Evolutionary conservation across 2,797 vertebrate species (phyloP).

Genomic region (Astyanax mexicanus): DNA sequence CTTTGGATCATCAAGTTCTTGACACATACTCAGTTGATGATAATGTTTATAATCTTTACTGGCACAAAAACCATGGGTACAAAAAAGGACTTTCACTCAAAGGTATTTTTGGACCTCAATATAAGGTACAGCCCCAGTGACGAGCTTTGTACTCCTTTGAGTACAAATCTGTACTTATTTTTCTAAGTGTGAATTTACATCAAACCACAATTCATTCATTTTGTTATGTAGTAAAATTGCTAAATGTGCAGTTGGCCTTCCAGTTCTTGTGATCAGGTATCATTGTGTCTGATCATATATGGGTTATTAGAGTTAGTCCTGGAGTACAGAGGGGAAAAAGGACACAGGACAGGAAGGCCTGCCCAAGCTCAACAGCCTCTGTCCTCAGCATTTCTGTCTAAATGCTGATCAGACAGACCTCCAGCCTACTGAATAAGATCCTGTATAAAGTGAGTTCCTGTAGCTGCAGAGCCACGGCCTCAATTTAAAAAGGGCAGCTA

Average conservation of each 20-base stretch:
- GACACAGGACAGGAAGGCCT: not conserved
- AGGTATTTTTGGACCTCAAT: too few relatives aligned
- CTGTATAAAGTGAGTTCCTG: not conserved
- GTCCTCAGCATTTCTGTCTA: not conserved
- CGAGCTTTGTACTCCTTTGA: too few relatives aligned
- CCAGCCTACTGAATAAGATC: not conserved
- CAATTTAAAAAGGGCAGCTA: conserved; percentile 15
- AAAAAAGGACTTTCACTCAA: too few relatives aligned
- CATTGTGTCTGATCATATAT: conserved; percentile 8
- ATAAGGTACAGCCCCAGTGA: too few relatives aligned
- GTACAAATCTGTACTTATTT: too few relatives aligned
- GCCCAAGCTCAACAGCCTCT: not conserved
- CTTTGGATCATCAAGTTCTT: too few relatives aligned
- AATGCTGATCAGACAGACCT: conserved; percentile 10
- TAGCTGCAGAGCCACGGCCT: not conserved
- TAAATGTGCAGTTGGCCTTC: not conserved
- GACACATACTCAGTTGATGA: too few relatives aligned
- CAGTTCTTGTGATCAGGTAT: not conserved
- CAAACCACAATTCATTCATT: too few relatives aligned
- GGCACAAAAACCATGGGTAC: too few relatives aligned
- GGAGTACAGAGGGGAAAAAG: not conserved
- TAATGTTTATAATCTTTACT: too few relatives aligned
- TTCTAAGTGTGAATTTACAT: too few relatives aligned
- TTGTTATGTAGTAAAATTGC: not conserved
- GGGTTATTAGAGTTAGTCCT: not conserved